These are phyloP conservation scores for Xyliphius kryptos DNA, from an alignment of 2,113 vertebrate species.

Conservation along the genomic window DNA sequence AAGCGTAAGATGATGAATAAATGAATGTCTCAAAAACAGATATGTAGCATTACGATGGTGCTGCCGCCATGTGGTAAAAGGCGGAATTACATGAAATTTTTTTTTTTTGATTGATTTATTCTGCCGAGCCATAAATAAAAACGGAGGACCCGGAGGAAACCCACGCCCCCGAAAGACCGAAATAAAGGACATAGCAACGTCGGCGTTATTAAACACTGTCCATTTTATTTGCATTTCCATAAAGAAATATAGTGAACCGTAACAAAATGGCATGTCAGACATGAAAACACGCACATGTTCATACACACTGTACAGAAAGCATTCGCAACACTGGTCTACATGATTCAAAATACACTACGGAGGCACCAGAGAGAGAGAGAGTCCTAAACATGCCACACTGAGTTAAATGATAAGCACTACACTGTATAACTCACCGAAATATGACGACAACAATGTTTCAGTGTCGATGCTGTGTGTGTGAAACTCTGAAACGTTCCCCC, in stretches of 20 bases:
- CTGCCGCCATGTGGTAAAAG: too few species aligned
- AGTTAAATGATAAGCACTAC: slow-evolving; percentile 48
- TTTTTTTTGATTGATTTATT: too few species aligned
- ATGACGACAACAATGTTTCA: slow-evolving; percentile 12
- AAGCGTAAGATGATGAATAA: too few species aligned
- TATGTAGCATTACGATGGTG: too few species aligned
- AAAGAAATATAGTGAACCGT: slow-evolving; percentile 44
- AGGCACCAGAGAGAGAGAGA: slow-evolving; percentile 47
- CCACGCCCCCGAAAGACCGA: too few species aligned
- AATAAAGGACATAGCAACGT: slow-evolving; percentile 12
- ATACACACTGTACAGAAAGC: slow-evolving; percentile 54
- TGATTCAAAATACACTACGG: slow-evolving; percentile 53
- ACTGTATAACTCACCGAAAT: slow-evolving; percentile 38
- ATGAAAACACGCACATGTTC: slow-evolving; percentile 35
- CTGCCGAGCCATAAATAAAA: too few species aligned
- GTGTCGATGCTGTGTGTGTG: neutral
- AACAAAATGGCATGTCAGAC: slow-evolving; percentile 45
- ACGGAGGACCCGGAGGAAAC: too few species aligned
- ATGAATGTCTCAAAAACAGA: too few species aligned
- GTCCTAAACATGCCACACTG: slow-evolving; percentile 61
- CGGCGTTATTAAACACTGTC: slow-evolving; percentile 52
- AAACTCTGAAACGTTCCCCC: neutral
- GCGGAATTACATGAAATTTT: too few species aligned
- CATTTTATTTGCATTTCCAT: slow-evolving; percentile 58
- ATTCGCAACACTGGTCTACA: slow-evolving; percentile 52